Evolutionary conservation across 2,797 vertebrate species (phyloP), one percentile per base, ranked within the genome.

Genomic region (Oryzias dopingdopingensis): DNA sequence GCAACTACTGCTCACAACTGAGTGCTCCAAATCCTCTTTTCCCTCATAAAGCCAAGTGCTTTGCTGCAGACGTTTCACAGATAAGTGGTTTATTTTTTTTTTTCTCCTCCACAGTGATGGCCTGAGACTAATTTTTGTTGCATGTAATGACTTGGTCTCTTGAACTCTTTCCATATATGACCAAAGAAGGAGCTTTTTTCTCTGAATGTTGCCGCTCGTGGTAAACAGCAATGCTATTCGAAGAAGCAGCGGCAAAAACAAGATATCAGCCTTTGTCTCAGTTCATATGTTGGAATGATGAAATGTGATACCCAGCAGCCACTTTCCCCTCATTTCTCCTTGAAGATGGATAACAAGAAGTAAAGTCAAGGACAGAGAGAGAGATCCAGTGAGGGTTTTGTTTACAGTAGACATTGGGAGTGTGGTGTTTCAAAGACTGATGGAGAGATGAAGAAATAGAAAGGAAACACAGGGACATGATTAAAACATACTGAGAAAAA

Each of bases 221-320:
- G 52, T 61, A 68, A 76, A 69, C 57, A 69, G 67, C 59, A 62
- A 62, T 67, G 20, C 47, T 60, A 59, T 81, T 71, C 67, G 67
- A 63, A 82, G 53, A 52, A 74, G 70, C 61, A 45, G 58, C 66
- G 32, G 64, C 63, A 61, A 74, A 37, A 76, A 76, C 67, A 69
- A 79, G 76, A 80, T 72, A 78, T 82, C 74, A 75, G 67, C 56
- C 74, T 76, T 67, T 56, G 73, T 74, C 74, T 80, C 65, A 7
- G 74, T 66, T 76, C 56, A 70, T 80, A 65, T 62, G 65, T 66
- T 63, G 55, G 65, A 64, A 76, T 88, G 84, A 88, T 88, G 86
- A 88, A 88, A 88, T 74, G 67, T 74, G 74, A 86, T 74, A 72
- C 83, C 81, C 85, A 74, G 68, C 57, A 77, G 74, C 79, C 79